Evolutionary conservation across 2,888 invertebrate genomes (phyloP).

Genomic region (Rhimphoctona megacephalus): DNA sequence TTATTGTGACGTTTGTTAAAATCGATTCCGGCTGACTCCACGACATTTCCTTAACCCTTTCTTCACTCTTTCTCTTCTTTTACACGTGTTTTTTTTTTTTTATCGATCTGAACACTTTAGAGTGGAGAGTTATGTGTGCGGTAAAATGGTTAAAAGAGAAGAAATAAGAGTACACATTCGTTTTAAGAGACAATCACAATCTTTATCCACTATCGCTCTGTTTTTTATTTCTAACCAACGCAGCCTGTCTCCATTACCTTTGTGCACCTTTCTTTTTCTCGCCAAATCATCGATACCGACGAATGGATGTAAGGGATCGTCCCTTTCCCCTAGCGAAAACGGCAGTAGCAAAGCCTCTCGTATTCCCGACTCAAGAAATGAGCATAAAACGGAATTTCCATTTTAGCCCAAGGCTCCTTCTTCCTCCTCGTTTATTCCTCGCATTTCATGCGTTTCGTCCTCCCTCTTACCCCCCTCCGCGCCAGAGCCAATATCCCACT

Average conservation of each 20-base stretch:
- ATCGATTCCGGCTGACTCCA: conserved; percentile 45
- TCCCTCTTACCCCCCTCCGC: conserved; percentile 3
- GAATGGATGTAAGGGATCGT: conserved; percentile 28
- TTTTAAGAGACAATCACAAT: not conserved
- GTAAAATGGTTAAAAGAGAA: not conserved
- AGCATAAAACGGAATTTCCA: conserved; percentile 64
- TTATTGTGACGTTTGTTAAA: conserved; percentile 25
- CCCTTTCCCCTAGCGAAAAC: conserved; percentile 45
- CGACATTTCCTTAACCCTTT: conserved; percentile 24
- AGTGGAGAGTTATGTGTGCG: not conserved
- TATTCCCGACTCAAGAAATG: conserved; percentile 42
- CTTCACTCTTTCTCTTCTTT: not conserved
- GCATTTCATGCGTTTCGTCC: conserved; percentile 45
- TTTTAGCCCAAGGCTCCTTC: conserved; percentile 60
- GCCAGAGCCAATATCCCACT: conserved; percentile 52
- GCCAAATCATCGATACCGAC: conserved; percentile 41
- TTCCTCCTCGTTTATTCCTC: conserved; percentile 52
- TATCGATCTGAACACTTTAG: conserved; percentile 25
- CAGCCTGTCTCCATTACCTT: not conserved
- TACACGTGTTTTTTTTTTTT: not conserved
- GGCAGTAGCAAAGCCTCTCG: conserved; percentile 52
- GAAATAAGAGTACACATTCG: not conserved
- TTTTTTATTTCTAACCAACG: not conserved
- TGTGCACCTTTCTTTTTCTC: not conserved
- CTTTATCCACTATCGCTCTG: not conserved